Evolutionary conservation across 2,888 invertebrate species (phyloP).

Genomic region (Patella depressa): DNA sequence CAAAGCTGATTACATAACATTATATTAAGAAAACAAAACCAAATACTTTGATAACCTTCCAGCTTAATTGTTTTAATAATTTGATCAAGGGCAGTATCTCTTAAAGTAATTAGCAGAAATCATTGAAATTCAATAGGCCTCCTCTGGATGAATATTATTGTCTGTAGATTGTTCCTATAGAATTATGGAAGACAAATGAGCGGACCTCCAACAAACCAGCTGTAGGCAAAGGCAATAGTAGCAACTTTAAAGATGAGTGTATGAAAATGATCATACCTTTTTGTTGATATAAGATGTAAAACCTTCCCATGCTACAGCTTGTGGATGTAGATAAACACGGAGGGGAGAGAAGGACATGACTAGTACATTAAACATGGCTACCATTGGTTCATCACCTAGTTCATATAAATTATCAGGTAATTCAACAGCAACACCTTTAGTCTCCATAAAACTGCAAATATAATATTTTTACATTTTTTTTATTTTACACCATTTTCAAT

Average conservation of each 20-base stretch:
- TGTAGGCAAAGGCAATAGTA: not conserved
- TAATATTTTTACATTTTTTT: not conserved
- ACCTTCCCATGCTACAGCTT: conserved; percentile 57
- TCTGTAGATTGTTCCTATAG: not conserved
- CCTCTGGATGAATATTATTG: not conserved
- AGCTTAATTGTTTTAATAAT: too few species aligned
- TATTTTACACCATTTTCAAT: too few species aligned
- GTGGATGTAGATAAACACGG: conserved; percentile 65
- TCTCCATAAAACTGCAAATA: not conserved
- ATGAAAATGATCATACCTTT: conserved; percentile 28
- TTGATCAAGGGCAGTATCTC: too few species aligned
- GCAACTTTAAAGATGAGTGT: not conserved
- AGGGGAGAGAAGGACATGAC: conserved; percentile 68
- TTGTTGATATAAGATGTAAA: conserved; percentile 18
- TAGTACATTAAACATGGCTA: conserved; percentile 63
- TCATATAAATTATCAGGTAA: conserved; percentile 49
- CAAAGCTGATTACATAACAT: too few species aligned
- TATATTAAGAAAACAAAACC: too few species aligned
- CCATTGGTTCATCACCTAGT: conserved; percentile 61
- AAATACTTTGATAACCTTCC: too few species aligned
- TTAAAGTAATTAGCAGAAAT: too few species aligned
- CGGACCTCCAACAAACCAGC: not conserved
- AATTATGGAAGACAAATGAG: not conserved
- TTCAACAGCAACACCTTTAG: conserved; percentile 1
- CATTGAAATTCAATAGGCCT: too few species aligned